phyloP scores from a whole-genome alignment of 1,140 invertebrate species.

The Teleogryllus occipitalis region DNA sequence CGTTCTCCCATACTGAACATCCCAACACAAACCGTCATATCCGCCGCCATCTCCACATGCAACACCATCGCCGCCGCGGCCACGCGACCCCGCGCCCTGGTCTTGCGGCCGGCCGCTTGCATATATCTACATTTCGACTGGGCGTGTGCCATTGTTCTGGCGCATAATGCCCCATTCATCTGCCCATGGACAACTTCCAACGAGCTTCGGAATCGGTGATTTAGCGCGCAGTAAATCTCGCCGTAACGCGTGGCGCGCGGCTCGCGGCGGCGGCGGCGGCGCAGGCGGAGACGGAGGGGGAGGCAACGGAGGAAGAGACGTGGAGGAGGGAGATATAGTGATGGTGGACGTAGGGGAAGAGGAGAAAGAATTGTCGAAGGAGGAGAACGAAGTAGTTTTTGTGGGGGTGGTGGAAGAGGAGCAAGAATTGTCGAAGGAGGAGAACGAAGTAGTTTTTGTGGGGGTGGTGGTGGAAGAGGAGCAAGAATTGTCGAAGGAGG shows the following conservation, averaged over 20 bases:
- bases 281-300: too few species aligned
- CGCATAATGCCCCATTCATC: not conserved
- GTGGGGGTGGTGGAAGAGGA: too few species aligned
- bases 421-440: too few species aligned
- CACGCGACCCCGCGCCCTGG: not conserved
- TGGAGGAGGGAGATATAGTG: not conserved
- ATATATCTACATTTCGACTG: conserved; percentile 5
- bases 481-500: too few species aligned
- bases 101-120: not conserved
- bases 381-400: too few species aligned
- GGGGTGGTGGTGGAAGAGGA: too few species aligned
- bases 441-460: too few species aligned
- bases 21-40: not conserved
- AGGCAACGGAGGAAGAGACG: not conserved
- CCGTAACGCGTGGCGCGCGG: not conserved
- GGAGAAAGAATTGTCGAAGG: too few species aligned
- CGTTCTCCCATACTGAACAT: too few species aligned
- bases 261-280: too few species aligned
- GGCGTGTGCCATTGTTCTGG: conserved; percentile 2
- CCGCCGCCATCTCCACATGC: not conserved
- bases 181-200: not conserved
- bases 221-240: not conserved
- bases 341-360: too few species aligned
- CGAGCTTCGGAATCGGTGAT: not conserved
- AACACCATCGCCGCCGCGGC: not conserved